Base-by-base conservation (phyloP, 2,113 vertebrate genomes). In the Stigmatopora argus region DNA sequence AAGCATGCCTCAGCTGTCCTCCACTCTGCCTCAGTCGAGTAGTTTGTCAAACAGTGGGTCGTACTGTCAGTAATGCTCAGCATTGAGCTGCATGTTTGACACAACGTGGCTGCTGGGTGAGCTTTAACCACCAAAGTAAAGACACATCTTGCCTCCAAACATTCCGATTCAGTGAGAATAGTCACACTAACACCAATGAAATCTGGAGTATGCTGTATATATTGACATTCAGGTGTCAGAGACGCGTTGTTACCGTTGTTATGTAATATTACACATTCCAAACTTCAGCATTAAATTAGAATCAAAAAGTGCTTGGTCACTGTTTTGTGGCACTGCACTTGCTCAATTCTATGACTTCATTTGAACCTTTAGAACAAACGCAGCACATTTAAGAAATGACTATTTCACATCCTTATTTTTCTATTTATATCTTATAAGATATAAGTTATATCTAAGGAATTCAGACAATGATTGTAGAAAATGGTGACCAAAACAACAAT, bases 1-100 rank as follows among this genome's bases (percentile, higher is more conserved):
- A 2, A 58, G 58, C 56, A 48, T 63, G 70, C 69, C 71, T 82
- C 67, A 58, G 48, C 47, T 62, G 57, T 78, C 66, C 38, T 1
- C 64, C 14, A 47, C 56, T 12, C 73, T 62, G 67, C 68, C 69
- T 82, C 65, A 58, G 44, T 52, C 52, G 53, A 70, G 26, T 1
- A 18, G 45, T 38, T 21, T 62, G 67, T 19, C 34, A 64, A 75
- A 41, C 56, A 31, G 69, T 62, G 67, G 52, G 48, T 65, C 51
- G 1, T 21, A 35, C 0, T 4, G 64, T 35, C 74, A 62, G 74
- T 71, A 74, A 67, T 66, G 19, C 23, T 14, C 57, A 3, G 66
- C 79, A 80, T 69, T 61, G 10, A 49, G 55, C 62, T 21, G 23
- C 66, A 52, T 14, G 26, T 67, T 60, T 64, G 44, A 45, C 31